Percentiles rank a stretch among this genome's conserved stretches.
Evolutionary conservation across 2,113 vertebrate species (phyloP).

Genomic region (Cryptotis parvus): DNA sequence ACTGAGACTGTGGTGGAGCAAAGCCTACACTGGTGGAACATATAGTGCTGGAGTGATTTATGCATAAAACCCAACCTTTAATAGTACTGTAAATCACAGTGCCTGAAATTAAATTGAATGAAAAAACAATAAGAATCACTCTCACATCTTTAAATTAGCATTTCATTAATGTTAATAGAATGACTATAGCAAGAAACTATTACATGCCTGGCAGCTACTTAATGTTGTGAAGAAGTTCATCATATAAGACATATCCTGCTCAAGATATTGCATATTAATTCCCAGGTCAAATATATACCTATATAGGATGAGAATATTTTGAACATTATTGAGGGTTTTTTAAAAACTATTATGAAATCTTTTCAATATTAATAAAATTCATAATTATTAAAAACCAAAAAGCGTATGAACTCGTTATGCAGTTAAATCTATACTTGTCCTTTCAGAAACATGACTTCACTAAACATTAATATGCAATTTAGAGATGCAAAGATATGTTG

Average conservation of each 20-base stretch:
- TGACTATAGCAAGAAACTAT: background rate
- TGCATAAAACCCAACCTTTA: background rate
- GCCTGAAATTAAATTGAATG: background rate
- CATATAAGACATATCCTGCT: background rate
- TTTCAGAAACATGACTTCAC: background rate
- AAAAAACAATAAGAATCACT: background rate
- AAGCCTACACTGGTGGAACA: too few species aligned
- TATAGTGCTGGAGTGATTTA: too few species aligned
- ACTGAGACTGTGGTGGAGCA: too few species aligned
- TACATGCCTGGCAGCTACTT: background rate
- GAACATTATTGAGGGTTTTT: background rate
- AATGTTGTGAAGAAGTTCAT: background rate
- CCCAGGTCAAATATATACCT: background rate
- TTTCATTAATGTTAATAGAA: slow-evolving; percentile 22
- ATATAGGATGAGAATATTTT: background rate
- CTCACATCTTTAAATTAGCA: background rate
- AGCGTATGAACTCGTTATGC: background rate
- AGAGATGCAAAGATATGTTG: background rate
- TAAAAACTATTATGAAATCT: background rate
- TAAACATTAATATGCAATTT: background rate
- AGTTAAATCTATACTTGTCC: background rate
- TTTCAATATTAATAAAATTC: background rate
- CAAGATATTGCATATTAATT: background rate
- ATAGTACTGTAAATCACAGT: background rate
- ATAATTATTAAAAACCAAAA: background rate